phyloP scores from a whole-genome alignment of 2,113 vertebrate genomes.

The Elachura formosa region DNA sequence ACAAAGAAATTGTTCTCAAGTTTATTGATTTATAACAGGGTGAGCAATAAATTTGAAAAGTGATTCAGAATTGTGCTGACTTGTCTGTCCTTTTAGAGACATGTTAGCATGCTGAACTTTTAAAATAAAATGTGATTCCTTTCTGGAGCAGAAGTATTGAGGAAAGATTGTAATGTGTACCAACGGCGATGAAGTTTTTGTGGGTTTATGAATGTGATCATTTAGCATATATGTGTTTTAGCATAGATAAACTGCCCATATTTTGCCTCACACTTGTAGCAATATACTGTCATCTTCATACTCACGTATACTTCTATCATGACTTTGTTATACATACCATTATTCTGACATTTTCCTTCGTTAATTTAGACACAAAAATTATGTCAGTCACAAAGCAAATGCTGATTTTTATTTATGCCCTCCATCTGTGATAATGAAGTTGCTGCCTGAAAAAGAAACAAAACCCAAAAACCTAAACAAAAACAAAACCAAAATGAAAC shows the following conservation, averaged over 20 bases:
- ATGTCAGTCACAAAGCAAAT: background rate
- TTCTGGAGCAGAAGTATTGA: background rate
- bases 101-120: background rate
- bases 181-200: background rate
- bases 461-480: too few species aligned
- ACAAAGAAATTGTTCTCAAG: background rate
- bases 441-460: background rate
- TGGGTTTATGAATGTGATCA: background rate
- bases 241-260: background rate
- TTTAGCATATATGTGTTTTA: background rate
- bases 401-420: background rate
- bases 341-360: background rate
- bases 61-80: background rate
- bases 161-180: background rate
- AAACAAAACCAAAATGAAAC: background rate
- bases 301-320: background rate
- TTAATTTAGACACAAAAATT: background rate
- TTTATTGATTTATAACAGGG: background rate
- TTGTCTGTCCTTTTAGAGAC: background rate
- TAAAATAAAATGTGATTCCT: background rate
- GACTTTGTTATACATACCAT: background rate
- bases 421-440: background rate
- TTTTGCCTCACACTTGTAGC: background rate
- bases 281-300: background rate
- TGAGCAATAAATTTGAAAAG: background rate